Evolutionary conservation across 1,140 invertebrate genomes (phyloP), one percentile per base, ranked within the genome.

Genomic region (Atopsyche davidsoni): DNA sequence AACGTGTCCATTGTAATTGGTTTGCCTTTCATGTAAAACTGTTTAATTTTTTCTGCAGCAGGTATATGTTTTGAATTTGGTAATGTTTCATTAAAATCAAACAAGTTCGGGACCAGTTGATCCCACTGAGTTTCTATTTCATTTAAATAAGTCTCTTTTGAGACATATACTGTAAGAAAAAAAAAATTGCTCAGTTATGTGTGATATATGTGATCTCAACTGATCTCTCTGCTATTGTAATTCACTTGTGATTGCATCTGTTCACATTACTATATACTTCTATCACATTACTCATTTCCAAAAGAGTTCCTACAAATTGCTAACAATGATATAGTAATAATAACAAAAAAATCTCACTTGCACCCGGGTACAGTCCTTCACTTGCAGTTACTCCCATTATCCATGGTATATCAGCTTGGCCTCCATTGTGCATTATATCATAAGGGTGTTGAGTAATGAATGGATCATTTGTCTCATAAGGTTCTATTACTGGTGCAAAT

Each of bases 281-380:
- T n/a, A n/a, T n/a, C n/a, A n/a, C n/a, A n/a, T n/a, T n/a, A n/a
- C n/a, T n/a, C n/a, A n/a, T n/a, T n/a, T n/a, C n/a, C n/a, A n/a
- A n/a, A n/a, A n/a, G n/a, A n/a, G n/a, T n/a, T n/a, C n/a, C n/a
- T n/a, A 39, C 14, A 24, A 2, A n/a, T 41, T 22, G 18, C 7
- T 14, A 18, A 24, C 13, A 42, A 19, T 23, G 19, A 43, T 43
- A 43, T 25, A 25, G 22, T 7, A 7, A 38, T 7, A 38, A 14
- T 14, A 14, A 7, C 24, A 28, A 6, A 28, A 28, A 7, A 7
- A 28, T 28, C 6, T 62, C 67, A 81, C 79, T 69, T 59, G 77
- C 75, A 45, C 69, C 77, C 10, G 79, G 78, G 59, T 77, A 83
- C n/a, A 83, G 61, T 55, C 79, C 80, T 60, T 82, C 80, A 54